phyloP scores from a whole-genome alignment of 2,888 invertebrate genomes.

The Polylopha cassiicola region DNA sequence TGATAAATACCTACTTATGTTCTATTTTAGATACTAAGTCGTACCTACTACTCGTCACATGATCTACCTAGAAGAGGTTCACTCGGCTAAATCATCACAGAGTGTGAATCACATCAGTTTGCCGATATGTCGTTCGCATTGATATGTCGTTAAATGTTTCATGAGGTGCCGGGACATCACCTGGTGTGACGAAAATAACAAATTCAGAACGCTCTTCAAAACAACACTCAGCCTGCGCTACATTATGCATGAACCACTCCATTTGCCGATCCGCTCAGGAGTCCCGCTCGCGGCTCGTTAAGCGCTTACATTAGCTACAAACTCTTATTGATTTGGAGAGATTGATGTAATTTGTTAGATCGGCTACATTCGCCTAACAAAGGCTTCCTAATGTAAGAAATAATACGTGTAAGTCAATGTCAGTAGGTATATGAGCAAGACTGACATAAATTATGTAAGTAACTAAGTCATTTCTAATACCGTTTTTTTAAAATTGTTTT shows the following conservation, averaged over 20 bases:
- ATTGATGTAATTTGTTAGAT: constrained; percentile 62
- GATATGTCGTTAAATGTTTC: constrained; percentile 70
- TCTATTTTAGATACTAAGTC: no score
- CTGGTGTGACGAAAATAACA: constrained; percentile 74
- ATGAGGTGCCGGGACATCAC: constrained; percentile 68
- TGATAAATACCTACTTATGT: no score
- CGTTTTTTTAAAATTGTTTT: no score
- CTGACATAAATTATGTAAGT: no score
- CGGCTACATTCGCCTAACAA: constrained; percentile 21
- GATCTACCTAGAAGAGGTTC: no score
- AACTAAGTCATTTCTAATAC: no score
- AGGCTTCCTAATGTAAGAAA: constrained; percentile 1
- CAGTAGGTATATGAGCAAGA: no score
- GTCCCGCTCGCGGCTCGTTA: constrained; percentile 74
- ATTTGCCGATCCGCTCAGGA: constrained; percentile 76
- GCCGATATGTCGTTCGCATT: constrained; percentile 38
- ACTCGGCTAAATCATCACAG: no score
- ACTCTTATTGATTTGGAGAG: constrained; percentile 73
- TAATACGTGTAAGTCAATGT: constrained; percentile 4
- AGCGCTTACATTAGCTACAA: constrained; percentile 75
- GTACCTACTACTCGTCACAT: no score
- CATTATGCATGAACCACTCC: constrained; percentile 78
- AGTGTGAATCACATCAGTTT: no score
- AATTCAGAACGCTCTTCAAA: constrained; percentile 76
- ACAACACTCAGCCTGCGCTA: constrained; percentile 73